Evolutionary conservation across 2,113 vertebrate genomes (phyloP).

Genomic region (Boleophthalmus pectinirostris): DNA sequence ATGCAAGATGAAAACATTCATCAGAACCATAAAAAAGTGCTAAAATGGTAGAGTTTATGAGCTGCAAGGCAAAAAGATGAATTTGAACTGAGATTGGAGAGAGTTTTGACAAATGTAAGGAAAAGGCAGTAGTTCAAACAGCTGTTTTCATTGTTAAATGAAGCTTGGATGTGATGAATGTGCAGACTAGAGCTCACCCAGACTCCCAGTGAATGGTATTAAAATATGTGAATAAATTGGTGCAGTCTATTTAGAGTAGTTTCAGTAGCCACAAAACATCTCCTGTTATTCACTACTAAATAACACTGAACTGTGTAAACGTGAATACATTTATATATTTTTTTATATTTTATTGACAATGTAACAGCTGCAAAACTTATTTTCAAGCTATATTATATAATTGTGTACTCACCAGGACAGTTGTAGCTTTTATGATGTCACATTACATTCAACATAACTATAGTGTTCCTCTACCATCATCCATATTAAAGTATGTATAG

Average conservation of each 20-base stretch:
- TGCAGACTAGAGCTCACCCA: background rate
- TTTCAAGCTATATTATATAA: too few relatives aligned
- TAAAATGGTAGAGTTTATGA: constrained; percentile 29
- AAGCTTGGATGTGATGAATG: background rate
- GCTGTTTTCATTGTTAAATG: constrained; percentile 6
- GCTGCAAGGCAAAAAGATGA: constrained; percentile 26
- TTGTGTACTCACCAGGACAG: too few relatives aligned
- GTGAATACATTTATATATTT: too few relatives aligned
- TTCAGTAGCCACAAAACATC: background rate
- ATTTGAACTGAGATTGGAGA: constrained; percentile 7
- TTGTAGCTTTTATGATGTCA: too few relatives aligned
- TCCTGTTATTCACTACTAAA: background rate
- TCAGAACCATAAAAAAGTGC: constrained; percentile 12
- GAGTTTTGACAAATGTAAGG: constrained; percentile 8
- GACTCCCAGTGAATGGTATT: background rate
- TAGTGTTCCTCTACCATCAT: too few relatives aligned
- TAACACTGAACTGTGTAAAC: too few relatives aligned
- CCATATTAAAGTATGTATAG: too few relatives aligned
- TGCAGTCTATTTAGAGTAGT: background rate
- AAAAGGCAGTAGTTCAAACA: background rate
- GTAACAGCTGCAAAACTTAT: too few relatives aligned
- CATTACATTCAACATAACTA: too few relatives aligned
- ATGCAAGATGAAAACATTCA: constrained; percentile 22
- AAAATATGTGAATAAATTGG: background rate
- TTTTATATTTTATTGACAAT: too few relatives aligned